Base-by-base conservation (phyloP, 2,113 vertebrate genomes). In the Pholis gunnellus region DNA sequence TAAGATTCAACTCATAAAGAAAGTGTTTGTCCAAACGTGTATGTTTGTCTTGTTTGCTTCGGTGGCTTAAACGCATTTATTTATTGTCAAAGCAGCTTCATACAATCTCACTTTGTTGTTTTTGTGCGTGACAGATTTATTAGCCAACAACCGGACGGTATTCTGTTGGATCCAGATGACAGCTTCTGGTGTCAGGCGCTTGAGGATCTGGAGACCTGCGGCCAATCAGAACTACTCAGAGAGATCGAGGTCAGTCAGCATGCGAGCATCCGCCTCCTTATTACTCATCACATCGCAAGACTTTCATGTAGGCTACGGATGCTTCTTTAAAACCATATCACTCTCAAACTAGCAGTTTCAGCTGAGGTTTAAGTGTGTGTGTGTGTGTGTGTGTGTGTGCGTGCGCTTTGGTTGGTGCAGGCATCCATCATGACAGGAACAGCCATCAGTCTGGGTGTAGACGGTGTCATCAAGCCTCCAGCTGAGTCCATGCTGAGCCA, bases 171-270 rank as follows among this genome's bases (percentile, higher is more conserved):
- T 89, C 96, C 95, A 0, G 97, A 98, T 75, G 98, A 99, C 95
- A 97, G 96, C 90, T 98, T 98, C 95, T 99, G 98, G 98, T 97
- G 95, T 90, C 98, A 99, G 94, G 98, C 98, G 42, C 94, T 99
- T 57, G 98, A 99, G 86, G 98, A 99, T 88, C 95, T 99, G 95
- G 97, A 99, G 96, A 99, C 98, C 3, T 99, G 98, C 22, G 98
- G 98, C 81, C 98, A 99, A 91, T 98, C 97, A 6, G 98, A 99
- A 86, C 96, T 99, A 44, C 97, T 99, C 87, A 95, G 98, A 91
- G 98, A 99, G 87, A 98, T 99, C 59, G 98, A 99, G 98, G 98
- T 99, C 20, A 31, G 87, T 80, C 27, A n/a, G 22, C 74, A 36
- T 44, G 22, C 36, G 71, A 31, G 14, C 65, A 25, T 34, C 46